Evolutionary conservation across 92 coral and sea anemone genomes (phyloP).

Genomic region (Bergia sp.): DNA sequence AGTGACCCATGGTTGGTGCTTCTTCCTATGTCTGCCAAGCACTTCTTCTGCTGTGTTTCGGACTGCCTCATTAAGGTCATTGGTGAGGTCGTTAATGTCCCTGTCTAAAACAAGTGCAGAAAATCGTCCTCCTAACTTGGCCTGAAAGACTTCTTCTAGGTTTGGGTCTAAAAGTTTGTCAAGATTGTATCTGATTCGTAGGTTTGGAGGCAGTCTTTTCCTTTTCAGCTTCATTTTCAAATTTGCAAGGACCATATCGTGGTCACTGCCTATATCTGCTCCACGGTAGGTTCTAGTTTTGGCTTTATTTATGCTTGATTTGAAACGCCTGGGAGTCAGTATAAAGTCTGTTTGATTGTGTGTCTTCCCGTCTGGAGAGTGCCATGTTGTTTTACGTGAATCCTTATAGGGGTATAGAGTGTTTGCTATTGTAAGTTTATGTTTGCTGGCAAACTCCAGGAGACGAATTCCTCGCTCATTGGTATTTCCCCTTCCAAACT

Average conservation of each 20-base stretch:
- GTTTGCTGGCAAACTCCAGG: background rate
- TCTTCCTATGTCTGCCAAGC: background rate
- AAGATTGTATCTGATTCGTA: background rate
- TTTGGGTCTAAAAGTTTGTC: background rate
- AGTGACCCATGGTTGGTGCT: background rate
- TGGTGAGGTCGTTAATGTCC: background rate
- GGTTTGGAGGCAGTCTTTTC: background rate
- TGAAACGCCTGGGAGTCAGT: conserved; percentile 22
- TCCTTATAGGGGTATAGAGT: background rate
- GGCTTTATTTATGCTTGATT: conserved; percentile 1
- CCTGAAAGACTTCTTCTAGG: background rate
- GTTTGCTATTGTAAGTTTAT: background rate
- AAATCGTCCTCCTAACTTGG: background rate
- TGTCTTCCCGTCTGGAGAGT: conserved; percentile 33
- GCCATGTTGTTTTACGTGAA: conserved; percentile 15
- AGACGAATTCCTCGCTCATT: background rate
- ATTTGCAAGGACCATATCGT: background rate
- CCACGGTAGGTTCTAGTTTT: background rate
- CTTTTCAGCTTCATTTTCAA: background rate
- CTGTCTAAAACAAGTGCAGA: background rate
- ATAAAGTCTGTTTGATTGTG: conserved; percentile 29
- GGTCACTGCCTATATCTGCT: conserved; percentile 24
- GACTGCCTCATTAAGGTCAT: no score
- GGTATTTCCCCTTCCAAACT: background rate
- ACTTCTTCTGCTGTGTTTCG: background rate